These are phyloP conservation scores for Mallotus villosus DNA, from an alignment of 2,797 vertebrate species.

Conservation along the genomic window DNA sequence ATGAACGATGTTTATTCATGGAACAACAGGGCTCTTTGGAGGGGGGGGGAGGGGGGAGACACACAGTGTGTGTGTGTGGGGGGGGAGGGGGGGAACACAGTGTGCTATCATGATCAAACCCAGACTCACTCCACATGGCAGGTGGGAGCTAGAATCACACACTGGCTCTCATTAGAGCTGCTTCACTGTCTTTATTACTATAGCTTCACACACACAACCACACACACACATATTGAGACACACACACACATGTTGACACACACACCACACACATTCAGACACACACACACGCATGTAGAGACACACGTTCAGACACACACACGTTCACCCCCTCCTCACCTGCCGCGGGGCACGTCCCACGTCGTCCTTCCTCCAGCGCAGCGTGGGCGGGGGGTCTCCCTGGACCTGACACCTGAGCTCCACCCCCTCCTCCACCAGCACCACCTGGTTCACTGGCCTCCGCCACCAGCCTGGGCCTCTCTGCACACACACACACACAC, in stretches of 20 bases:
- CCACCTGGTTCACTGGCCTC: constrained; percentile 94
- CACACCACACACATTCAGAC: constrained; percentile 5
- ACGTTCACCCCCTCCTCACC: constrained; percentile 76
- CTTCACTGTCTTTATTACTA: constrained; percentile 33
- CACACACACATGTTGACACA: constrained; percentile 6
- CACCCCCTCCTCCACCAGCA: constrained; percentile 89
- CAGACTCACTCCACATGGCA: constrained; percentile 29
- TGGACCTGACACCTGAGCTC: constrained; percentile 96
- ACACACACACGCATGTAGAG: constrained; percentile 16
- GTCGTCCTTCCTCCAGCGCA: constrained; percentile 95
- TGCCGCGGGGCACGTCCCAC: constrained; percentile 88
- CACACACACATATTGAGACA: constrained; percentile 7
- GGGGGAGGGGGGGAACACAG: no score
- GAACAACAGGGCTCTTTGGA: background rate
- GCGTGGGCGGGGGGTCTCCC: constrained; percentile 88
- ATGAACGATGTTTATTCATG: background rate
- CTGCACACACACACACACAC: constrained; percentile 62
- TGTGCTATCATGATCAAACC: constrained; percentile 39
- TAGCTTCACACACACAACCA: constrained; percentile 12
- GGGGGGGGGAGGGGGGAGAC: no score
- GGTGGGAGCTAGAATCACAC: constrained; percentile 4
- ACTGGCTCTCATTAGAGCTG: constrained; percentile 31
- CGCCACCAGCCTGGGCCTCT: constrained; percentile 91
- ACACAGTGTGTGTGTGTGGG: no score
- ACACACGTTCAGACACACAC: constrained; percentile 12